Base-by-base conservation (phyloP, 1,140 invertebrate genomes). In the Cotesia typhae region DNA sequence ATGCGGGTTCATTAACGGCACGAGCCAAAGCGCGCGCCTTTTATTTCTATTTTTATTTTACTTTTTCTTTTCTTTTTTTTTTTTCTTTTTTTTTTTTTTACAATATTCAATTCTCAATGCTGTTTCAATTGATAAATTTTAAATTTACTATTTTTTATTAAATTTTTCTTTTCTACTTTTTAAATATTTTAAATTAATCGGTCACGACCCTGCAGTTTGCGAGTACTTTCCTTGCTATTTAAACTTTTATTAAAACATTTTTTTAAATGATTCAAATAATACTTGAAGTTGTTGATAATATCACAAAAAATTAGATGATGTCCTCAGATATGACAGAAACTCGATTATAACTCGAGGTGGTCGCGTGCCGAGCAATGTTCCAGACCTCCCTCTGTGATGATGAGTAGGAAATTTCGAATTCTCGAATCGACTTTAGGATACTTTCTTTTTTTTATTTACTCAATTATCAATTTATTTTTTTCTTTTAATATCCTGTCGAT, bases 1-100 rank as follows among this genome's bases (percentile, higher is more conserved):
- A 86, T 86, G 84, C 84, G 84, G 84, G 84, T 81, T 85, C 83
- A 84, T 86, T 85, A 86, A 81, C 79, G 84, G 83, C 84, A 86
- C 84, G 84, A 86, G 84, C 84, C 84, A 83, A 83, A 80, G 79
- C 81, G 79, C 76, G 76, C 76, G 77, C 77, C 20, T 28, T 47
- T 17, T 61, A 28, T 28, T 28, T 17, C 17, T 28, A 28, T 52
- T 51, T 52, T 12, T 53, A 17, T 67, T 14, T 52, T 2, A 14
- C 12, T 64, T 14, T 41, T 41, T 14, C n/a, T n/a, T 28, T 28
- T 17, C 17, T 28, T 1, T 52, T 51, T 52, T 12, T 53, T 9
- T 67, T 14, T 52, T 2, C 0, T 14, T 14, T 14, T 67, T 3
- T 4, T 9, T 28, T 20, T 64, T 64, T 38, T 41, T 17, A 64